Base-by-base conservation (phyloP, 2,113 vertebrate species). In the Heliornis fulica region DNA sequence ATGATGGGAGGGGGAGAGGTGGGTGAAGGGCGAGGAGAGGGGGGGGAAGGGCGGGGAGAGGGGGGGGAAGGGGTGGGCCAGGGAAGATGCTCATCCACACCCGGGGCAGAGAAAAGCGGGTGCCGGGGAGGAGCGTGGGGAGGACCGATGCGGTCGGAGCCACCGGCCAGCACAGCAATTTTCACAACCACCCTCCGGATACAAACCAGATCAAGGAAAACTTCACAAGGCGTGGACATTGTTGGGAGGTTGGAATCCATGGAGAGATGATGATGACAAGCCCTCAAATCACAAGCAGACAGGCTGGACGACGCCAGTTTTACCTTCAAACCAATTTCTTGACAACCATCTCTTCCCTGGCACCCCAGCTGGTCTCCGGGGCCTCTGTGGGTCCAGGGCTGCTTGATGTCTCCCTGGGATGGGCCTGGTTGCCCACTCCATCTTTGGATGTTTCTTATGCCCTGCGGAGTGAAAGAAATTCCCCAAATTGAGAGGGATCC, bases 61-160 rank as follows among this genome's bases (percentile, higher is more conserved):
- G 41, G 20, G 54, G 41, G 21, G 31, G 81, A 94, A 40, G 36
- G 54, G 76, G 80, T 81, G 72, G 76, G 70, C 68, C 63, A 18
- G 50, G 32, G 63, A 72, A 83, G 29, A 6, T 3, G 79, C 86
- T 65, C 32, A 0, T 41, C 88, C 10, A 5, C 63, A 72, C 13
- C 0, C 34, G 82, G 45, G 70, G 85, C 85, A 90, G 53, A 43
- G 59, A 40, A 68, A 51, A 83, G 68, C 68, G 22, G 75, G n/a
- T 88, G 88, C 85, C 92, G 6, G 90, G 36, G 79, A 79, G 70
- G 70, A 61, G 83, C 2, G 11, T 14, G 54, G 54, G 22, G 13
- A 92, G 83, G 76, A 96, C 63, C 92, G 80, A 89, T 97, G 96
- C 68, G 94, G 96, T 94, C 83, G 83, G 6, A 89, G 86, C 41